These are phyloP conservation scores for Parapristionchus giblindavisi DNA, from an alignment of 2,888 invertebrate genomes.

Conservation along the genomic window DNA sequence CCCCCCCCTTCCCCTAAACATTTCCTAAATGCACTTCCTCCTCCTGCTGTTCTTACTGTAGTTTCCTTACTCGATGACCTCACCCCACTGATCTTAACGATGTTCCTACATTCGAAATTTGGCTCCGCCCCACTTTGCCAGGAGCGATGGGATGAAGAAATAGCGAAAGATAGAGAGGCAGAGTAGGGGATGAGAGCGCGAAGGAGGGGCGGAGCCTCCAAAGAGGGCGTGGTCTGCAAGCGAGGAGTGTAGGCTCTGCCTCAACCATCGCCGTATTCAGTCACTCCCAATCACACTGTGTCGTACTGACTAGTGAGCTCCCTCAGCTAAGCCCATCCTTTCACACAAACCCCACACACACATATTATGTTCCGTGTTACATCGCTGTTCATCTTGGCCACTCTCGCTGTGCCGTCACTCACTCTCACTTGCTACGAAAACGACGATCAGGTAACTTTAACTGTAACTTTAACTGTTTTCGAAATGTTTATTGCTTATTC, in stretches of 20 bases:
- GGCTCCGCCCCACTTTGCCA: neutral
- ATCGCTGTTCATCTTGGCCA: neutral
- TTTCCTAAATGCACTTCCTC: too few species aligned
- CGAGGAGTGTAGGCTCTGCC: neutral
- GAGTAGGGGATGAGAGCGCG: neutral
- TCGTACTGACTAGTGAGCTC: slow-evolving; percentile 6
- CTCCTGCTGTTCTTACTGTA: neutral
- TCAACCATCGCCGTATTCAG: slow-evolving; percentile 12
- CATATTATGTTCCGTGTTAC: too few species aligned
- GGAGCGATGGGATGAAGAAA: neutral
- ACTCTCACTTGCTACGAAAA: slow-evolving; percentile 47
- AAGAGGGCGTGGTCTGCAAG: slow-evolving; percentile 4
- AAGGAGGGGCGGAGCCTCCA: too few species aligned
- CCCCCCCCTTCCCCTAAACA: too few species aligned
- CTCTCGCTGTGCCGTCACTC: neutral
- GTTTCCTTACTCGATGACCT: neutral
- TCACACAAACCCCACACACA: too few species aligned
- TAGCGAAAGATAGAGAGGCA: neutral
- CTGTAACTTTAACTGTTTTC: neutral
- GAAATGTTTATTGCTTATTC: neutral
- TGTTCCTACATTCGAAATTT: neutral
- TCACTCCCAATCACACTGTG: slow-evolving; percentile 15
- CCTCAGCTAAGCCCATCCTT: too few species aligned
- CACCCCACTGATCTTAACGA: neutral
- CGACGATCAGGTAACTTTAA: slow-evolving; percentile 41